Conservation (phyloP, 2,797 vertebrate species). For the Leucoraja ocellata region DNA sequence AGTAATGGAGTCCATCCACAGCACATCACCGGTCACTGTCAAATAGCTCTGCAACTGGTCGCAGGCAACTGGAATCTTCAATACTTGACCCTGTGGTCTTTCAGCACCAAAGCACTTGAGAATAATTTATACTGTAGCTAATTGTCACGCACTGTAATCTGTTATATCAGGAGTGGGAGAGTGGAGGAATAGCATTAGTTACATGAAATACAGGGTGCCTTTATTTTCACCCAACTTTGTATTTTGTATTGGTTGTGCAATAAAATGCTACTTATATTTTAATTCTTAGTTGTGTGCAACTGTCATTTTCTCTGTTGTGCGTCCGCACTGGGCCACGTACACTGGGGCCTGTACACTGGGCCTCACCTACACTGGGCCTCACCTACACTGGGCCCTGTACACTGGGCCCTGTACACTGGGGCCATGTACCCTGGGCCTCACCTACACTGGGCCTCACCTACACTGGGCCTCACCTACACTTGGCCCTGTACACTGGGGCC, state of each 20-base stretch:
- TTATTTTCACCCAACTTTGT: background rate
- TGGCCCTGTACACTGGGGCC: too few species aligned
- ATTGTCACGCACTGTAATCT: background rate
- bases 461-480: too few species aligned
- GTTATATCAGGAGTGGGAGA: background rate
- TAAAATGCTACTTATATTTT: background rate
- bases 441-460: too few species aligned
- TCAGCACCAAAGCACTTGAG: background rate
- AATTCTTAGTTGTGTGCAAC: background rate
- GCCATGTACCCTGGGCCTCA: too few species aligned
- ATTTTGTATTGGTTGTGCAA: slow-evolving; percentile 32
- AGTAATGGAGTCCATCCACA: slow-evolving; percentile 88
- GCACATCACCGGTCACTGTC: slow-evolving; percentile 67
- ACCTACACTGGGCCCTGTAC: too few species aligned
- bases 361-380: too few species aligned
- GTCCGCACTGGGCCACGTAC: too few species aligned
- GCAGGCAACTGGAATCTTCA: background rate
- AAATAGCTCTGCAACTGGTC: slow-evolving; percentile 52
- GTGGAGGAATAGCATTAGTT: background rate
- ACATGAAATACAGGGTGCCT: slow-evolving; percentile 7
- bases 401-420: too few species aligned
- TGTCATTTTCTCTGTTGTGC: background rate
- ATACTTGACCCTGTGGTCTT: background rate
- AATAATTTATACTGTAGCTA: background rate
- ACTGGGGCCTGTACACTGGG: too few species aligned